phyloP scores from a whole-genome alignment of 2,888 invertebrate species.

The Geophilus truncorum region DNA sequence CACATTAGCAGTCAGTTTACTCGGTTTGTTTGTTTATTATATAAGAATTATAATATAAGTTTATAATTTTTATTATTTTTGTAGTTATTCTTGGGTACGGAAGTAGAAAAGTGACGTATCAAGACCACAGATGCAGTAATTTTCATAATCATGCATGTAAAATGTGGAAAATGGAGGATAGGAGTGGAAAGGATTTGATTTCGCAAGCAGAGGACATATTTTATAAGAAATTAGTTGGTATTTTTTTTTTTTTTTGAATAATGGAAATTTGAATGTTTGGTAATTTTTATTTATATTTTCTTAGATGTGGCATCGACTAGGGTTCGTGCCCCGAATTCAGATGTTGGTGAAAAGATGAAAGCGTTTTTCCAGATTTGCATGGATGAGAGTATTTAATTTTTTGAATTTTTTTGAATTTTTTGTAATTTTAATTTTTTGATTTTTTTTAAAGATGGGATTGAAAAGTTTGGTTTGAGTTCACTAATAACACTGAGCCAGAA shows the following conservation, averaged over 20 bases:
- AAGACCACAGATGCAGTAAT: neutral
- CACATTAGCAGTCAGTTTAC: neutral
- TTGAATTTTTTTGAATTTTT: neutral
- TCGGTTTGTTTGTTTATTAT: neutral
- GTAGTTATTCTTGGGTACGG: neutral
- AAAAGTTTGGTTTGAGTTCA: neutral
- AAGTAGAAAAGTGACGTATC: neutral
- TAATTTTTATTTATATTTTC: neutral
- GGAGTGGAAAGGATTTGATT: neutral
- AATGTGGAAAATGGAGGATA: neutral
- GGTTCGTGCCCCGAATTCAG: neutral
- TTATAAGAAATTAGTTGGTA: neutral
- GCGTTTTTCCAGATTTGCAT: neutral
- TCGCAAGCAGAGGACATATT: neutral
- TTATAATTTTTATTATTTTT: neutral
- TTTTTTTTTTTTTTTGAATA: too few species aligned
- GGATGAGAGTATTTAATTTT: neutral
- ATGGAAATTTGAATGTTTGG: too few species aligned
- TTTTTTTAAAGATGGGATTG: neutral
- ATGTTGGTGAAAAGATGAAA: neutral
- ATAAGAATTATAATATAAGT: too few species aligned
- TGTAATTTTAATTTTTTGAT: neutral
- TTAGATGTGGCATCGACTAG: neutral
- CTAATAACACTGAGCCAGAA: neutral
- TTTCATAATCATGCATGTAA: neutral